These are phyloP conservation scores for Rhadinocentrus ornatus DNA, from an alignment of 2,797 vertebrate genomes.

Conservation along the genomic window DNA sequence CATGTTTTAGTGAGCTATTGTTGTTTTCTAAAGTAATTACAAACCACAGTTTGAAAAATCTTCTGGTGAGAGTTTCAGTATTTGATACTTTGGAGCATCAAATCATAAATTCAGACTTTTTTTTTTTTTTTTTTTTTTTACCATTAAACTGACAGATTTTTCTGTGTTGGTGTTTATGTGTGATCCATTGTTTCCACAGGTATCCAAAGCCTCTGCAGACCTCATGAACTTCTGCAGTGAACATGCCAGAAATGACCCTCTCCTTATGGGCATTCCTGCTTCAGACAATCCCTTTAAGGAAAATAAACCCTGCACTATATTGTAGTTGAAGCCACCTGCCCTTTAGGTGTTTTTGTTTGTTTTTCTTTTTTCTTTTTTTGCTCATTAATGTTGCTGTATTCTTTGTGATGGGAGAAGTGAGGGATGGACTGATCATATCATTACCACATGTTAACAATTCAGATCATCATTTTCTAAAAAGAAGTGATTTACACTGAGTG, in stretches of 20 bases:
- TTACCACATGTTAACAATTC: slow-evolving; percentile 45
- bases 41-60: too few species aligned
- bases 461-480: slow-evolving; percentile 21
- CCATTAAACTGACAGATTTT: neutral
- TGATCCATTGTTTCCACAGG: slow-evolving; percentile 71
- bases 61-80: too few species aligned
- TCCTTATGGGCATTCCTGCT: slow-evolving; percentile 91
- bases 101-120: neutral
- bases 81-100: neutral
- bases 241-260: slow-evolving; percentile 90
- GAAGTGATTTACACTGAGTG: neutral
- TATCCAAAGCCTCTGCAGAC: slow-evolving; percentile 95
- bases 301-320: slow-evolving; percentile 95
- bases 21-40: neutral
- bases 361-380: slow-evolving; percentile 56
- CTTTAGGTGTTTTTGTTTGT: slow-evolving; percentile 45
- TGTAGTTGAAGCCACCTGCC: slow-evolving; percentile 83
- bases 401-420: slow-evolving; percentile 53
- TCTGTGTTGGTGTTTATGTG: neutral
- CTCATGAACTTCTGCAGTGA: slow-evolving; percentile 96
- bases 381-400: slow-evolving; percentile 72
- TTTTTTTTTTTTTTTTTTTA: too few species aligned
- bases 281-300: slow-evolving; percentile 99
- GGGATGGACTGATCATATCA: slow-evolving; percentile 56
- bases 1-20: neutral